These are phyloP conservation scores for Aphelocoma californica DNA, from an alignment of 2,797 vertebrate species.

Conservation along the genomic window DNA sequence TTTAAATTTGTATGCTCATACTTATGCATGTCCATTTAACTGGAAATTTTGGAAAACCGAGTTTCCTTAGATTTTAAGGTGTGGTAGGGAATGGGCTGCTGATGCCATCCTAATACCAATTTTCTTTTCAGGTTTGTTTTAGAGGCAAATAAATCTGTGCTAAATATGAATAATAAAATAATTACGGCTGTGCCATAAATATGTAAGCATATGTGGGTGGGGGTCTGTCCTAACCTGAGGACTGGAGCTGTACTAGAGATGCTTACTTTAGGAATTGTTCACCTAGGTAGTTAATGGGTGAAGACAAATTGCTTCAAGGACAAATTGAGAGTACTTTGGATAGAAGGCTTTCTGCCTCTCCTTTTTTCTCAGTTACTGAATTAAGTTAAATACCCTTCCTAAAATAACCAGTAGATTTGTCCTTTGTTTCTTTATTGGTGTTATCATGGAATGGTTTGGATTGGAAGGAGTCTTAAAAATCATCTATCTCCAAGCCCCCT, in stretches of 20 bases:
- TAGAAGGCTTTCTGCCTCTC: background rate
- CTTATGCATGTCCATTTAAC: background rate
- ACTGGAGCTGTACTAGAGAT: background rate
- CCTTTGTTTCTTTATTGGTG: background rate
- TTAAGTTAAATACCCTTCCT: background rate
- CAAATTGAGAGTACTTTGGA: background rate
- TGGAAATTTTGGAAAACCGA: background rate
- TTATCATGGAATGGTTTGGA: background rate
- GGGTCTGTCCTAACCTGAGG: background rate
- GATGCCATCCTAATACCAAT: background rate
- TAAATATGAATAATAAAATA: background rate
- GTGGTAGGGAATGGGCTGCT: background rate
- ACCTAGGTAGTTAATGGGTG: background rate
- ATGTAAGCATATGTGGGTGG: background rate
- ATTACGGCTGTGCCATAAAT: background rate
- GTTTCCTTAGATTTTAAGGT: background rate
- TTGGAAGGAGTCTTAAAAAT: background rate
- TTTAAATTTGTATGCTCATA: background rate
- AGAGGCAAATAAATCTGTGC: background rate
- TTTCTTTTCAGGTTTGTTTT: background rate
- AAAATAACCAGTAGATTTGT: background rate
- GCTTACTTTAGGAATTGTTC: background rate
- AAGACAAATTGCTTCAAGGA: background rate
- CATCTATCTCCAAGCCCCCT: rapidly evolving
- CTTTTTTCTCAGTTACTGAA: background rate